Evolutionary conservation across 2,113 vertebrate species (phyloP).

Genomic region (Hippocampus comes): DNA sequence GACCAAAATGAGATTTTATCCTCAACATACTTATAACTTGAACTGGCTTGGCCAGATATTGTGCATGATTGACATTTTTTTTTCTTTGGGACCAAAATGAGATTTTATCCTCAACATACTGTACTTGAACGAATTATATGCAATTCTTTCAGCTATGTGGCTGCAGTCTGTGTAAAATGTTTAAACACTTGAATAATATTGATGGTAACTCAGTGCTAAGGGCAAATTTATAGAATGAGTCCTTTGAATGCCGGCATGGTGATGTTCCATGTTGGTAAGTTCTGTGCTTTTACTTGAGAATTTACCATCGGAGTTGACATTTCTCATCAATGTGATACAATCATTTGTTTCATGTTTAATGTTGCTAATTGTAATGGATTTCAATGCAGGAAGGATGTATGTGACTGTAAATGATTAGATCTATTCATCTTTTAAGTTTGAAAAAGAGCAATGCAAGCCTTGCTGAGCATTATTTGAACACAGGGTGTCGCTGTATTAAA

Average conservation of each 20-base stretch:
- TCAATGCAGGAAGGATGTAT: constrained; percentile 13
- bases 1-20: neutral
- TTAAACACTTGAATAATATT: neutral
- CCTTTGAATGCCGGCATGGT: neutral
- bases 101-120: constrained; percentile 7
- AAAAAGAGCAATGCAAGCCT: constrained; percentile 18
- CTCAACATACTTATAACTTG: constrained; percentile 6
- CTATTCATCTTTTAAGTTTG: neutral
- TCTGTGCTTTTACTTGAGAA: neutral
- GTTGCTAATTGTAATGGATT: constrained; percentile 13
- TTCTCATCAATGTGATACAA: neutral
- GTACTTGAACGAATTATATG: constrained; percentile 2
- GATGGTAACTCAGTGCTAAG: neutral
- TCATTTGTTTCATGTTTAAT: constrained; percentile 16
- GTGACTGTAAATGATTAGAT: constrained; percentile 14
- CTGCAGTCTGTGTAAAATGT: neutral
- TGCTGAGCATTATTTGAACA: constrained; percentile 24
- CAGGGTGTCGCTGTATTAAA: constrained; percentile 54
- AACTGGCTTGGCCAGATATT: neutral
- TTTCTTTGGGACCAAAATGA: constrained; percentile 1
- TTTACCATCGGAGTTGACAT: neutral
- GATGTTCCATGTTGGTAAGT: neutral
- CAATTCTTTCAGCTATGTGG: neutral
- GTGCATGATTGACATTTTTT: neutral
- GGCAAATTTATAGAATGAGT: neutral